Conservation (phyloP, 2,797 vertebrate genomes). For the Cirrhinus molitorella region DNA sequence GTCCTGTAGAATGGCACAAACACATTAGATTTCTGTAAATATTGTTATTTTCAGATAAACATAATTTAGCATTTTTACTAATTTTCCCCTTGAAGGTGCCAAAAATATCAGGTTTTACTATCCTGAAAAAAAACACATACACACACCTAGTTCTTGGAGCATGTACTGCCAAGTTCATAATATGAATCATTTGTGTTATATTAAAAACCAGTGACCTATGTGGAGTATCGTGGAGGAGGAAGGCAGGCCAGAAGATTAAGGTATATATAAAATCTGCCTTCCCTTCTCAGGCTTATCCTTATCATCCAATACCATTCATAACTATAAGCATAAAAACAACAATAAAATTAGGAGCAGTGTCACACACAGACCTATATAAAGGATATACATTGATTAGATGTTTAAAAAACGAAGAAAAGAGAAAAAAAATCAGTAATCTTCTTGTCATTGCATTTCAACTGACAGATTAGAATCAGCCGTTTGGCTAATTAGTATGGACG, state of each 20-base stretch:
- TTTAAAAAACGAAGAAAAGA: not conserved
- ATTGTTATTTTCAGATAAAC: too few relatives aligned
- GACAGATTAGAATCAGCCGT: constrained; percentile 20
- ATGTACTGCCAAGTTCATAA: not conserved
- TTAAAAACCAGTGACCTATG: not conserved
- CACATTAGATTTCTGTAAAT: too few relatives aligned
- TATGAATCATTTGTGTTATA: not conserved
- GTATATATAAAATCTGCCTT: not conserved
- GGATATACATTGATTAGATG: not conserved
- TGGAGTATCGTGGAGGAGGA: not conserved
- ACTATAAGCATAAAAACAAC: not conserved
- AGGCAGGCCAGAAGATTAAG: not conserved
- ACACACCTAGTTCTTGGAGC: not conserved
- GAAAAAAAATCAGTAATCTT: not conserved
- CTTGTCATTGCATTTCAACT: not conserved
- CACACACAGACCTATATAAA: not conserved
- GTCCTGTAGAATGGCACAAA: too few relatives aligned
- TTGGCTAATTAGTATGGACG: constrained; percentile 2
- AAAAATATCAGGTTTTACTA: too few relatives aligned
- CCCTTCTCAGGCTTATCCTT: not conserved
- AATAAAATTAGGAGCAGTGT: not conserved
- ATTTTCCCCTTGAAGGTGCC: too few relatives aligned
- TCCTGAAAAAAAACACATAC: too few relatives aligned
- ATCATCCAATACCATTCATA: not conserved
- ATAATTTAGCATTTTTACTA: too few relatives aligned